phyloP scores from a whole-genome alignment of 2,888 invertebrate genomes.

The Junonia oenone region DNA sequence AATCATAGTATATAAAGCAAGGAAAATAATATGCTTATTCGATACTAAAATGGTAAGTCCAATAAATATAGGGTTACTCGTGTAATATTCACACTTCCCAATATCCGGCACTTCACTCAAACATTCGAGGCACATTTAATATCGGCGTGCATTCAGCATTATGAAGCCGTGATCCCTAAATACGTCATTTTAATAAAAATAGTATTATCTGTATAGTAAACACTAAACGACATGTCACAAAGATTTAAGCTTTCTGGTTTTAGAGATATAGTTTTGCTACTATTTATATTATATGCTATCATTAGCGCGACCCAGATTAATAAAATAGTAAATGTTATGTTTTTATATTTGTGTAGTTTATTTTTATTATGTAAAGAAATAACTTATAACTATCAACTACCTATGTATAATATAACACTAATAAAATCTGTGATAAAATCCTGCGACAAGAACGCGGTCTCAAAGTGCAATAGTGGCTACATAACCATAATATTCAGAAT shows the following conservation, averaged over 20 bases:
- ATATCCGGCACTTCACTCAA: slow-evolving; percentile 10
- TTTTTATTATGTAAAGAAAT: too few relatives aligned
- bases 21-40: too few relatives aligned
- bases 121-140: slow-evolving; percentile 7
- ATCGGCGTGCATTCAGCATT: neutral
- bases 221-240: neutral
- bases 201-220: neutral
- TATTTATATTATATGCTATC: neutral
- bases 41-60: too few relatives aligned
- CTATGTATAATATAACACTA: too few relatives aligned
- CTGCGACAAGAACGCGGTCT: neutral
- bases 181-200: slow-evolving; percentile 8
- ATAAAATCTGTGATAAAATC: too few relatives aligned
- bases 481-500: slow-evolving; percentile 4
- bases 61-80: neutral
- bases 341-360: too few relatives aligned
- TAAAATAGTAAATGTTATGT: too few relatives aligned
- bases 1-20: too few relatives aligned
- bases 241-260: neutral
- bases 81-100: neutral
- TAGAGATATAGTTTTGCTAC: neutral
- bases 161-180: slow-evolving; percentile 6
- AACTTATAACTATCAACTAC: too few relatives aligned
- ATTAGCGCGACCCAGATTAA: too few relatives aligned
- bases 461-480: neutral